phyloP scores from a whole-genome alignment of 2,888 invertebrate species.

The Serripes groenlandicus region DNA sequence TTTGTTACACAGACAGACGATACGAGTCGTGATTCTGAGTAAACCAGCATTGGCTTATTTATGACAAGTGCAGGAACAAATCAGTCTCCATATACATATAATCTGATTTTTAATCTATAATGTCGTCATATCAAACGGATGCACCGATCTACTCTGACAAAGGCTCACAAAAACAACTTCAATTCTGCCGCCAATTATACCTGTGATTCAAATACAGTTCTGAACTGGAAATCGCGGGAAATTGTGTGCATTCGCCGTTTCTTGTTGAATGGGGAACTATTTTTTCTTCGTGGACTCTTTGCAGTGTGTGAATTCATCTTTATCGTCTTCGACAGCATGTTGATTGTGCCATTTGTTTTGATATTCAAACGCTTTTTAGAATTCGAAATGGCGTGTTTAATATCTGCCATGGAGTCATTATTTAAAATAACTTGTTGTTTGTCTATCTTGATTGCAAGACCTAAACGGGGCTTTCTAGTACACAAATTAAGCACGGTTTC shows the following conservation, averaged over 20 bases:
- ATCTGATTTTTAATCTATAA: too few relatives aligned
- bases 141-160: too few relatives aligned
- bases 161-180: too few relatives aligned
- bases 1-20: too few relatives aligned
- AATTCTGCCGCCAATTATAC: too few relatives aligned
- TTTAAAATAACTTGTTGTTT: not conserved
- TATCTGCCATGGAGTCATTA: slow-evolving; percentile 7
- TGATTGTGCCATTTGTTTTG: slow-evolving; percentile 49
- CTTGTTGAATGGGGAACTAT: not conserved
- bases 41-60: too few relatives aligned
- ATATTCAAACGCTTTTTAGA: slow-evolving; percentile 21
- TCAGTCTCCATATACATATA: too few relatives aligned
- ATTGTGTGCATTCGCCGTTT: not conserved
- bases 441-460: not conserved
- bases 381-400: slow-evolving; percentile 36
- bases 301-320: not conserved
- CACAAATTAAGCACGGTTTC: slow-evolving; percentile 21
- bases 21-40: too few relatives aligned
- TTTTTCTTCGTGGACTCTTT: slow-evolving; percentile 14
- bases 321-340: not conserved
- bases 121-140: too few relatives aligned
- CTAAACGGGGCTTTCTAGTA: slow-evolving; percentile 5
- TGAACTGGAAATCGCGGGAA: not conserved
- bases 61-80: too few relatives aligned
- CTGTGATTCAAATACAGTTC: not conserved